phyloP scores from a whole-genome alignment of 2,888 invertebrate species.

The Andrena hattorfiana region DNA sequence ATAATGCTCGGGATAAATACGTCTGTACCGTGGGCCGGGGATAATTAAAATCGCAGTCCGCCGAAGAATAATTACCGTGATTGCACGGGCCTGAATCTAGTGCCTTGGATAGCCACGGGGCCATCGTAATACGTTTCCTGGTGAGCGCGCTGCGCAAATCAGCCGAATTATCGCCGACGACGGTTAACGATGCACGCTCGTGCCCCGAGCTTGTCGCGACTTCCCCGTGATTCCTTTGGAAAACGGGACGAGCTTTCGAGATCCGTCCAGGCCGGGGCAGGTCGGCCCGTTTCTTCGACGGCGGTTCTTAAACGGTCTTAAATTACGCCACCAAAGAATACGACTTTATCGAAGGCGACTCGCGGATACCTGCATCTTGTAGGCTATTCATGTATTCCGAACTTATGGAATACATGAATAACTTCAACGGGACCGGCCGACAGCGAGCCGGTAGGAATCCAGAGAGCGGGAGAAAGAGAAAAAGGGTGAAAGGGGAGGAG shows the following conservation, averaged over 20 bases:
- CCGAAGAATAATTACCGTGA: conserved; percentile 58
- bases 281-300: not conserved
- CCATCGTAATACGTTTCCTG: conserved; percentile 36
- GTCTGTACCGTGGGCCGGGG: conserved; percentile 16
- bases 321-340: conserved; percentile 44
- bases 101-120: conserved; percentile 29
- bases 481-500: not conserved
- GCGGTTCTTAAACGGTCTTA: conserved; percentile 42
- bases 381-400: conserved; percentile 72
- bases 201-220: conserved; percentile 9
- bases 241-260: not conserved
- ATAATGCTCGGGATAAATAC: conserved; percentile 59
- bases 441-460: conserved; percentile 26
- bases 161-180: conserved; percentile 44
- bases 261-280: not conserved
- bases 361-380: conserved; percentile 58
- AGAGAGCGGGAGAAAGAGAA: not conserved
- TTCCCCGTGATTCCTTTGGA: not conserved
- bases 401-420: conserved; percentile 75
- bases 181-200: conserved; percentile 27
- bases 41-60: conserved; percentile 58
- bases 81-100: conserved; percentile 47
- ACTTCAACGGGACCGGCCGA: conserved; percentile 48
- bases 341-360: conserved; percentile 62
- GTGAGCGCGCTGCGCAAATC: conserved; percentile 34